Evolutionary conservation across 2,113 vertebrate genomes (phyloP).

Genomic region (Rynchops niger): DNA sequence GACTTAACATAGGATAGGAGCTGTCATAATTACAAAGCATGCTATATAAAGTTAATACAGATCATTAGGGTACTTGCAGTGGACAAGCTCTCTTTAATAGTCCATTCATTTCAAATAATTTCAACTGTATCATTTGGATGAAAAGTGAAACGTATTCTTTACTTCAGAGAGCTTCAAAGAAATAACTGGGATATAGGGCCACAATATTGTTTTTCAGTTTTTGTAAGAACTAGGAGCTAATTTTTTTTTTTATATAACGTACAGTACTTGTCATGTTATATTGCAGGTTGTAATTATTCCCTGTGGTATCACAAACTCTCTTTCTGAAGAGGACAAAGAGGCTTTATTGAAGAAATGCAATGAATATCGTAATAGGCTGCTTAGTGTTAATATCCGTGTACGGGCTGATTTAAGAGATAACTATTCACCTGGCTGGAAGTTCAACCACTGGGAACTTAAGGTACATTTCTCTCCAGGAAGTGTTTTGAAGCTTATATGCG

Average conservation of each 20-base stretch:
- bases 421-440: conserved; percentile 99
- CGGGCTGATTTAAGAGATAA: conserved; percentile 89
- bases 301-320: conserved; percentile 90
- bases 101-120: background rate
- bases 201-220: background rate
- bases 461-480: conserved; percentile 55
- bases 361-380: conserved; percentile 81
- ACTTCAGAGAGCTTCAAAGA: background rate
- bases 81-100: background rate
- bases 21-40: background rate
- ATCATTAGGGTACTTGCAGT: background rate
- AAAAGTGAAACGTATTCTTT: background rate
- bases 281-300: conserved; percentile 92
- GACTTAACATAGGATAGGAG: background rate
- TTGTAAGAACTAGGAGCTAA: background rate
- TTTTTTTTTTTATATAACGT: background rate
- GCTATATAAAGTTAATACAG: background rate
- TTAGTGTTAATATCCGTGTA: conserved; percentile 77
- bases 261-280: background rate
- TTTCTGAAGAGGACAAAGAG: conserved; percentile 88
- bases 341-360: conserved; percentile 84
- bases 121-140: background rate
- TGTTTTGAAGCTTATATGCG: background rate
- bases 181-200: background rate
- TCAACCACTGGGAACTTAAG: conserved; percentile 99